These are phyloP conservation scores for Amblyornis subalaris DNA, from an alignment of 2,113 vertebrate species.

Conservation along the genomic window DNA sequence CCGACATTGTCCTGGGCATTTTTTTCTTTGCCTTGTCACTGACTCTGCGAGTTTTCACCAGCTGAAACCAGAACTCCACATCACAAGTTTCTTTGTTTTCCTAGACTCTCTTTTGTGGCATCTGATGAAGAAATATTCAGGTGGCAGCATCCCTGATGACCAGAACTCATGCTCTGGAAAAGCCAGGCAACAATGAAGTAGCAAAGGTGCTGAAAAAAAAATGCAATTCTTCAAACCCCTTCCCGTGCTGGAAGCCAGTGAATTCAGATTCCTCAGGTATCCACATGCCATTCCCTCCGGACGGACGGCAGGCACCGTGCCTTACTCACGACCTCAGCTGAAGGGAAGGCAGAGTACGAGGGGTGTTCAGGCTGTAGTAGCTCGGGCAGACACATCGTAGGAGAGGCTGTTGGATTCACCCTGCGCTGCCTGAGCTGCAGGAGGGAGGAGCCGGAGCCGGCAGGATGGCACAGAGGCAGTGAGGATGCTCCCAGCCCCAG, in stretches of 20 bases:
- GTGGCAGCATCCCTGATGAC: neutral
- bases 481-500: neutral
- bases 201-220: neutral
- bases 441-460: constrained; percentile 71
- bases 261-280: neutral
- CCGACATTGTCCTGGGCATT: constrained; percentile 61
- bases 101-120: neutral
- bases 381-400: neutral
- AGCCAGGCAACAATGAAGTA: neutral
- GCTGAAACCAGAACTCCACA: constrained; percentile 21
- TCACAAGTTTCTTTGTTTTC: constrained; percentile 50
- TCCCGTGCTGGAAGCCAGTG: neutral
- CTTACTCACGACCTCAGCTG: constrained; percentile 8
- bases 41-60: constrained; percentile 43
- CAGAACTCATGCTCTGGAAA: neutral
- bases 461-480: constrained; percentile 26
- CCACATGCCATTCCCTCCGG: constrained; percentile 2
- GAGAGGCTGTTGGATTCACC: constrained; percentile 42
- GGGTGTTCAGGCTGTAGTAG: neutral
- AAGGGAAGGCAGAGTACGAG: neutral
- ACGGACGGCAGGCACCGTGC: constrained; percentile 1
- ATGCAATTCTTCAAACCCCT: neutral
- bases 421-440: constrained; percentile 64
- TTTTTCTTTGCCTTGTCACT: constrained; percentile 24
- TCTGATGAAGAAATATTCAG: neutral